A percentile compares a stretch with the other conserved stretches of the same genome.
phyloP scores from a whole-genome alignment of 1,140 invertebrate species.

The Elysia chlorotica region DNA sequence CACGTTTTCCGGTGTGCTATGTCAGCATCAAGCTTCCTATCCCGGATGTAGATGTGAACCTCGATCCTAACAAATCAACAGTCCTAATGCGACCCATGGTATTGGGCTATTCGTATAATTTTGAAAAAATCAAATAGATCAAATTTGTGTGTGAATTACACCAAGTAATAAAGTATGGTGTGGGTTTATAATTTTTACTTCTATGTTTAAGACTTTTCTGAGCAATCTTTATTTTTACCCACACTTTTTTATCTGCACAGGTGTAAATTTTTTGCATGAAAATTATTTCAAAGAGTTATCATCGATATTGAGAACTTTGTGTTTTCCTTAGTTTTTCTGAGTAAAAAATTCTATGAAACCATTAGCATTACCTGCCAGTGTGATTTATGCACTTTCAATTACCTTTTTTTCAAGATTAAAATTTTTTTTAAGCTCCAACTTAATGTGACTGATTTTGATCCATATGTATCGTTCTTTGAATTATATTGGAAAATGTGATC shows the following conservation, averaged over 20 bases:
- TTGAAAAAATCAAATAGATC: background rate
- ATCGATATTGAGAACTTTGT: too few species aligned
- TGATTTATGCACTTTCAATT: background rate
- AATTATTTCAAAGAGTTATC: too few species aligned
- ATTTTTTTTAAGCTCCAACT: too few species aligned
- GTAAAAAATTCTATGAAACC: too few species aligned
- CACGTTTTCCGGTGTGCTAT: constrained; percentile 47
- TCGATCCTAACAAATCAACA: constrained; percentile 72
- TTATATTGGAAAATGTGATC: too few species aligned
- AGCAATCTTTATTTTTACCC: too few species aligned
- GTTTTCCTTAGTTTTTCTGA: too few species aligned
- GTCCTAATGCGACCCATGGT: constrained; percentile 67
- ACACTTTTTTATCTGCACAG: too few species aligned
- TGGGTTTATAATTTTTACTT: background rate
- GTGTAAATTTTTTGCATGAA: too few species aligned
- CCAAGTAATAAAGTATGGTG: background rate
- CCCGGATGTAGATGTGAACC: constrained; percentile 68
- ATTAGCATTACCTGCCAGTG: background rate
- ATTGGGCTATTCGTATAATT: constrained; percentile 6
- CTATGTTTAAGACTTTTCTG: background rate
- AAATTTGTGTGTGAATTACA: background rate
- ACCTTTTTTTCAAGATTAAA: too few species aligned
- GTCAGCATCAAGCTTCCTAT: constrained; percentile 64
- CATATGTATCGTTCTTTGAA: too few species aligned
- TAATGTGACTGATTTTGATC: too few species aligned